Percentiles rank a stretch among this genome's conserved stretches.
These are phyloP conservation scores for Leptodactylus fallax DNA, from an alignment of 2,797 vertebrate genomes.

Conservation along the genomic window DNA sequence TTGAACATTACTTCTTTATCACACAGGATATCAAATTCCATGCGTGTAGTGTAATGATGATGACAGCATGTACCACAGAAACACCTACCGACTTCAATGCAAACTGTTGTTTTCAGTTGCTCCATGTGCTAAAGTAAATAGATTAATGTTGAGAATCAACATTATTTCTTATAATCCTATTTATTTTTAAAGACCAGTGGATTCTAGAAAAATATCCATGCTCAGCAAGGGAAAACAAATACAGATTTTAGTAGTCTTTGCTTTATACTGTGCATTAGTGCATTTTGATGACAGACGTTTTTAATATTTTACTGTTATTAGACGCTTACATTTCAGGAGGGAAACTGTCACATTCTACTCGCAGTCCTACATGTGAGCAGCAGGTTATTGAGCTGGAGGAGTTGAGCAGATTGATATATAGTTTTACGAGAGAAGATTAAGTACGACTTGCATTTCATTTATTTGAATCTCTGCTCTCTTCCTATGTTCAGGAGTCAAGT, in stretches of 20 bases:
- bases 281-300: no score
- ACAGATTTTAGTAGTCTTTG: not conserved
- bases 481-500: no score
- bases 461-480: no score
- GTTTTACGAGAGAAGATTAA: no score
- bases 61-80: not conserved
- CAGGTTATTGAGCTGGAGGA: no score
- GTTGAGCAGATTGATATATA: no score
- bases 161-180: slow-evolving; percentile 6
- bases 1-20: not conserved
- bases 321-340: no score
- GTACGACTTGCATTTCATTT: no score
- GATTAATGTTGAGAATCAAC: slow-evolving; percentile 64
- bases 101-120: slow-evolving; percentile 47
- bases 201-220: not conserved
- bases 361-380: no score
- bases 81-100: not conserved
- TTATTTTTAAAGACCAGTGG: slow-evolving; percentile 3
- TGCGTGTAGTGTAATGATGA: not conserved
- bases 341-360: no score
- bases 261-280: not conserved
- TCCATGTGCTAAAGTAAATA: slow-evolving; percentile 61
- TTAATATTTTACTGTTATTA: no score
- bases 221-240: not conserved
- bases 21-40: not conserved